A percentile compares a stretch with the other conserved stretches of the same genome.
Evolutionary conservation across 2,888 invertebrate species (phyloP).

Genomic region (Eueremaeus valkanovi): DNA sequence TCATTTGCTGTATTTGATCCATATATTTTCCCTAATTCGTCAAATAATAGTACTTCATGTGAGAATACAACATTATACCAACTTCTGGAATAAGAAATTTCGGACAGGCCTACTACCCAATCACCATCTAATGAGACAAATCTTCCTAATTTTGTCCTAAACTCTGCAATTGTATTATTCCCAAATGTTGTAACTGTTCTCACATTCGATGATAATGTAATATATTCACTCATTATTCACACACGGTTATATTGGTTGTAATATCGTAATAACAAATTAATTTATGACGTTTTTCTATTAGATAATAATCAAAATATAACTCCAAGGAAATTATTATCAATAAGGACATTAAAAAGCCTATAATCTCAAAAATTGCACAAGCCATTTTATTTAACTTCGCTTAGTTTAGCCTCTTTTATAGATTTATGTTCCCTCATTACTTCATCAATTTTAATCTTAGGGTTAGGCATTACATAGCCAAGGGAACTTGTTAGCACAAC

Average conservation of each 20-base stretch:
- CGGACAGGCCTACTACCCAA: neutral
- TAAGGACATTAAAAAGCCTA: neutral
- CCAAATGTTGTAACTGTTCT: neutral
- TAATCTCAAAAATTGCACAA: neutral
- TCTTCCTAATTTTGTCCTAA: neutral
- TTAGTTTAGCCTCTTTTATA: neutral
- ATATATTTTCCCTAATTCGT: neutral
- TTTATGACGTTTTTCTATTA: neutral
- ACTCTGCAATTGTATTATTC: neutral
- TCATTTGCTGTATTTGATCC: neutral
- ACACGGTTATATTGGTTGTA: neutral
- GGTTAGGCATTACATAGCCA: neutral
- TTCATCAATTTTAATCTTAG: neutral
- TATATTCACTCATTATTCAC: neutral
- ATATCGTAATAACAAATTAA: neutral
- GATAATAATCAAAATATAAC: neutral
- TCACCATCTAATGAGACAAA: neutral
- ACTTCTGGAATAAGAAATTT: slow-evolving; percentile 1
- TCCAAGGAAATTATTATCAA: neutral
- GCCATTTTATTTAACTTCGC: neutral
- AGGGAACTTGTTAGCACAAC: neutral
- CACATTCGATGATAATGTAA: neutral
- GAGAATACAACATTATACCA: slow-evolving; percentile 10
- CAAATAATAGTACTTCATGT: neutral
- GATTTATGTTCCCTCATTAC: too few species aligned